Conservation (phyloP, 1,140 invertebrate species). For the Drosophila pseudoobscura region DNA sequence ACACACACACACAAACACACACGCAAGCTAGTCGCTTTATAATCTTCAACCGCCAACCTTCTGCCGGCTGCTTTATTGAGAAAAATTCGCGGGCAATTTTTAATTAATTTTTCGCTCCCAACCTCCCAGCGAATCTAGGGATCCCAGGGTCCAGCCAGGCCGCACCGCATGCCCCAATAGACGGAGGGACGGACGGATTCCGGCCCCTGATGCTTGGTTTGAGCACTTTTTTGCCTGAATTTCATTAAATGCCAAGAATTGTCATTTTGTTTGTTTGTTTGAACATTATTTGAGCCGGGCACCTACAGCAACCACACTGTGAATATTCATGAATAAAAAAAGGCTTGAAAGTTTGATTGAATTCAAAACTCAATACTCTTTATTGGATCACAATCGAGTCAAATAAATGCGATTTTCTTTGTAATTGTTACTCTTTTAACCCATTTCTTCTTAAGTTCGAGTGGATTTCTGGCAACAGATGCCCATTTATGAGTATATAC, state of each 20-base stretch:
- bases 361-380: conserved; percentile 6
- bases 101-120: conserved; percentile 41
- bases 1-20: conserved; percentile 24
- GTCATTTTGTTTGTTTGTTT: conserved; percentile 21
- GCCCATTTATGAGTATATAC: no score
- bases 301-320: conserved; percentile 19
- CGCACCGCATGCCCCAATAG: conserved; percentile 3
- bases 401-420: not conserved
- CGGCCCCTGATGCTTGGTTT: conserved; percentile 5
- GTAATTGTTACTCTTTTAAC: not conserved
- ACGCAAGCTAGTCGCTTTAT: conserved; percentile 39
- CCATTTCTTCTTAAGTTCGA: no score
- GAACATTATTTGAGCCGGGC: conserved; percentile 4
- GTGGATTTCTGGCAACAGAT: no score
- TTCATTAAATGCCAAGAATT: conserved; percentile 40
- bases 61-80: conserved; percentile 34
- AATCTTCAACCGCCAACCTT: conserved; percentile 11
- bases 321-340: conserved; percentile 39
- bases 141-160: conserved; percentile 8
- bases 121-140: conserved; percentile 10
- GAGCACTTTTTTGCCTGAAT: conserved; percentile 23
- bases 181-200: conserved; percentile 24
- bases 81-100: conserved; percentile 43
- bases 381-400: not conserved
- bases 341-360: conserved; percentile 16